Conservation (phyloP, 2,113 vertebrate species). For the Polyodon spathula region DNA sequence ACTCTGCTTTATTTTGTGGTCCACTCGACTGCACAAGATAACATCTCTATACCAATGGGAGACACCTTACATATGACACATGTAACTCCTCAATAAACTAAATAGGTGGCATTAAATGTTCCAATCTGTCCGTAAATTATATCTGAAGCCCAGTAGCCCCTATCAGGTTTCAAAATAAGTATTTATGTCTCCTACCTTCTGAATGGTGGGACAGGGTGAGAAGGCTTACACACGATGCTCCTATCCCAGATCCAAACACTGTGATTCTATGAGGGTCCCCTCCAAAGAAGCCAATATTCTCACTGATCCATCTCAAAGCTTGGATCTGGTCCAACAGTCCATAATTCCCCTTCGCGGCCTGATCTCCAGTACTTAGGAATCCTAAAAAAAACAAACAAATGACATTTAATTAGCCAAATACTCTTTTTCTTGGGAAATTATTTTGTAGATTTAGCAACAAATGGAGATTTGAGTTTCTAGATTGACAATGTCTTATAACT, state of each 20-base stretch:
- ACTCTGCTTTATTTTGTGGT: too few species aligned
- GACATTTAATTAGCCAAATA: conserved; percentile 29
- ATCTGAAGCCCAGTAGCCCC: too few species aligned
- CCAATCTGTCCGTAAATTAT: too few species aligned
- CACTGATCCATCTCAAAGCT: conserved; percentile 92
- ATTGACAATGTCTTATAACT: too few species aligned
- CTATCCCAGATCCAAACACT: conserved; percentile 92
- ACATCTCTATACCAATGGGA: too few species aligned
- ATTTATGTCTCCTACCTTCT: conserved; percentile 83
- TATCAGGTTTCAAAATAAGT: too few species aligned
- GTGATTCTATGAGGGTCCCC: conserved; percentile 88
- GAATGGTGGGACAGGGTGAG: conserved; percentile 93
- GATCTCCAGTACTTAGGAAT: conserved; percentile 93
- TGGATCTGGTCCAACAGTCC: conserved; percentile 95
- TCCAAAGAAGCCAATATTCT: conserved; percentile 93
- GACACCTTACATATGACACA: too few species aligned
- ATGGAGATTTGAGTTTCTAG: too few species aligned
- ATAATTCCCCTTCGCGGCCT: conserved; percentile 95
- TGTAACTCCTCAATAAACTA: too few species aligned
- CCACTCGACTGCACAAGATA: too few species aligned
- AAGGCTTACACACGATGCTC: conserved; percentile 92
- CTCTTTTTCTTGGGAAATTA: neutral
- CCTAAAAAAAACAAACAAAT: conserved; percentile 50
- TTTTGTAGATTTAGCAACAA: neutral
- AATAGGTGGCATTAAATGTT: too few species aligned